These are phyloP conservation scores for Conops quadrifasciatus DNA, from an alignment of 2,888 invertebrate species.

Conservation along the genomic window DNA sequence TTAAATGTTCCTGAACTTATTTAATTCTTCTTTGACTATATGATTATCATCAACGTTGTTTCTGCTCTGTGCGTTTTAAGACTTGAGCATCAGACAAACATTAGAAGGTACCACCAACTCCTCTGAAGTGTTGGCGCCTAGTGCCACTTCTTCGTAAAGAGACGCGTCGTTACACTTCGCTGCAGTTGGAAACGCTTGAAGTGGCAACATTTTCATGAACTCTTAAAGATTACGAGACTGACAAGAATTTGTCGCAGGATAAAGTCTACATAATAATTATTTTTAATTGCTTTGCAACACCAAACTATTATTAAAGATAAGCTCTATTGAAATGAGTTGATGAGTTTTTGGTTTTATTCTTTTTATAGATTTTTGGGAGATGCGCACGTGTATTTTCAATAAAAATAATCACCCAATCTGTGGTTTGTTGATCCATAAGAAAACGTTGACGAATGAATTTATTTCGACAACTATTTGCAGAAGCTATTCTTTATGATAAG, in stretches of 20 bases:
- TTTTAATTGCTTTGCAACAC: slow-evolving; percentile 58
- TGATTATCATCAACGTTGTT: too few relatives aligned
- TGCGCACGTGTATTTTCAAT: slow-evolving; percentile 33
- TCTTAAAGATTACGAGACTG: slow-evolving; percentile 41
- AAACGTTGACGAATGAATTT: too few relatives aligned
- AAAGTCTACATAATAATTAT: slow-evolving; percentile 61
- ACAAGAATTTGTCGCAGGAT: slow-evolving; percentile 46
- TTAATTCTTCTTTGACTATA: too few relatives aligned
- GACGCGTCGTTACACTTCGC: slow-evolving; percentile 48
- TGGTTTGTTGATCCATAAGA: too few relatives aligned
- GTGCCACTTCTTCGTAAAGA: slow-evolving; percentile 46
- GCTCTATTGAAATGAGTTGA: slow-evolving; percentile 27
- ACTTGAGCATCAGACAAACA: too few relatives aligned
- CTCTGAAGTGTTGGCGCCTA: slow-evolving; percentile 51
- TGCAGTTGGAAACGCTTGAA: slow-evolving; percentile 53
- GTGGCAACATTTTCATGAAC: slow-evolving; percentile 63
- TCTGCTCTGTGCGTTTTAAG: too few relatives aligned
- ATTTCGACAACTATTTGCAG: too few relatives aligned
- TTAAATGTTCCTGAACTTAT: too few relatives aligned
- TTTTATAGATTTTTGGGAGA: slow-evolving; percentile 29
- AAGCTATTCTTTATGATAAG: too few relatives aligned
- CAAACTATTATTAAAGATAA: slow-evolving; percentile 45
- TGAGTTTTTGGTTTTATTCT: neutral
- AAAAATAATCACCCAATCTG: neutral
- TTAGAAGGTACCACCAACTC: neutral